Evolutionary conservation across 2,113 vertebrate genomes (phyloP).

Genomic region (Phodopus roborovskii): DNA sequence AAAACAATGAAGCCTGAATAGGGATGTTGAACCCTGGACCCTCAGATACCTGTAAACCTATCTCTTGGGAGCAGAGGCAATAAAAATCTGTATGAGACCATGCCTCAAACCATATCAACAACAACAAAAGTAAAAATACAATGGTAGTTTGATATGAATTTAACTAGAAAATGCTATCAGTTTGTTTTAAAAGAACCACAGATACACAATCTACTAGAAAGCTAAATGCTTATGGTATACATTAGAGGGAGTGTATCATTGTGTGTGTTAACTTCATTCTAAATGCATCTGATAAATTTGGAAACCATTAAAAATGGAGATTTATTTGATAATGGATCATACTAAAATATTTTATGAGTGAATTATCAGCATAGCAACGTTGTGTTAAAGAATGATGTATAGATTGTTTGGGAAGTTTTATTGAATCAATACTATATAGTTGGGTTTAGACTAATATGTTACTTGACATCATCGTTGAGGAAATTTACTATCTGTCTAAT

Average conservation of each 20-base stretch:
- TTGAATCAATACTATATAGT: slow-evolving; percentile 45
- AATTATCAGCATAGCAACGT: slow-evolving; percentile 20
- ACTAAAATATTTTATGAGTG: slow-evolving; percentile 38
- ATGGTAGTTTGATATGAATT: neutral
- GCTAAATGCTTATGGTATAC: neutral
- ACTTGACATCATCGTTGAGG: slow-evolving; percentile 17
- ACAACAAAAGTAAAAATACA: neutral
- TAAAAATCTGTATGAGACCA: neutral
- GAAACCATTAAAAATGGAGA: slow-evolving; percentile 22
- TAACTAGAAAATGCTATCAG: slow-evolving; percentile 31
- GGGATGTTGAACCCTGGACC: no score
- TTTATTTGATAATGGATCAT: neutral
- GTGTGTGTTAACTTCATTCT: neutral
- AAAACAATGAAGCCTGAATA: no score
- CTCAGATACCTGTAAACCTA: neutral
- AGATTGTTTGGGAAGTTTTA: neutral
- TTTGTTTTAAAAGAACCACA: neutral
- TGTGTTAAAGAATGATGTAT: slow-evolving; percentile 39
- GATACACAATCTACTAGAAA: neutral
- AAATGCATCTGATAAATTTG: neutral
- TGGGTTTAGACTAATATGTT: slow-evolving; percentile 31
- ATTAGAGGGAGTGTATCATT: neutral
- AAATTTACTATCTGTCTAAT: slow-evolving; percentile 46
- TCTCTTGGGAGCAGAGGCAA: neutral
- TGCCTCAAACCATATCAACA: neutral